Evolutionary conservation across 1,140 invertebrate species (phyloP).

Genomic region (Caenorhabditis brenneri): DNA sequence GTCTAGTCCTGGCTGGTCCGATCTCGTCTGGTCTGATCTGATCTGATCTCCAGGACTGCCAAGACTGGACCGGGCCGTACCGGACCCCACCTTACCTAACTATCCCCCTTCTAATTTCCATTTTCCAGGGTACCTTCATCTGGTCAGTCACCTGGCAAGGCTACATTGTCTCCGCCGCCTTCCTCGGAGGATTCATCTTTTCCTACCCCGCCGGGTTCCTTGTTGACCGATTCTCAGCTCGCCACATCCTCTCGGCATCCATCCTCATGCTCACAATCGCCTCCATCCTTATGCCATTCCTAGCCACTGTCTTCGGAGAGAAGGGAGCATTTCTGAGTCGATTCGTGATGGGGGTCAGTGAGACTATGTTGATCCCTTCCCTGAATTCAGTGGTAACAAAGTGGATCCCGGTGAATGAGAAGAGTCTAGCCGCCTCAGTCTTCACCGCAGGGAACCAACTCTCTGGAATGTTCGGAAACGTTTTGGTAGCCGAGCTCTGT

Average conservation of each 20-base stretch:
- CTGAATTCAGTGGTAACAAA: constrained; percentile 42
- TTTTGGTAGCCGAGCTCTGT: constrained; percentile 13
- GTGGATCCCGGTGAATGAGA: constrained; percentile 48
- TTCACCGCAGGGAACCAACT: constrained; percentile 49
- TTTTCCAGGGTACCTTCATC: constrained; percentile 32
- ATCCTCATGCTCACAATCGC: constrained; percentile 8
- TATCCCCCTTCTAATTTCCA: too few species aligned
- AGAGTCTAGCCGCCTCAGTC: constrained; percentile 37
- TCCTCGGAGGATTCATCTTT: constrained; percentile 8
- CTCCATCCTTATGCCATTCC: constrained; percentile 14
- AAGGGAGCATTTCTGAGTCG: background rate
- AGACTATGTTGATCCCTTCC: constrained; percentile 32
- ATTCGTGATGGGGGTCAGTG: constrained; percentile 41
- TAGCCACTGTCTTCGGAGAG: background rate
- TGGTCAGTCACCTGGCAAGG: constrained; percentile 27
- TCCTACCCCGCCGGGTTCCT: constrained; percentile 30
- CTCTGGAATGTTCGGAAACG: constrained; percentile 45
- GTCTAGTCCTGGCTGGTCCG: too few species aligned
- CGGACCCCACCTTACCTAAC: too few species aligned
- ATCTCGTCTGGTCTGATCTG: too few species aligned
- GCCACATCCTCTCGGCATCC: constrained; percentile 16
- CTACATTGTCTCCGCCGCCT: constrained; percentile 24
- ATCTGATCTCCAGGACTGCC: too few species aligned
- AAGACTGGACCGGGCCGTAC: too few species aligned
- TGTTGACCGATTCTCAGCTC: constrained; percentile 28